Conservation (phyloP, 2,113 vertebrate genomes). For the Esox niger region DNA sequence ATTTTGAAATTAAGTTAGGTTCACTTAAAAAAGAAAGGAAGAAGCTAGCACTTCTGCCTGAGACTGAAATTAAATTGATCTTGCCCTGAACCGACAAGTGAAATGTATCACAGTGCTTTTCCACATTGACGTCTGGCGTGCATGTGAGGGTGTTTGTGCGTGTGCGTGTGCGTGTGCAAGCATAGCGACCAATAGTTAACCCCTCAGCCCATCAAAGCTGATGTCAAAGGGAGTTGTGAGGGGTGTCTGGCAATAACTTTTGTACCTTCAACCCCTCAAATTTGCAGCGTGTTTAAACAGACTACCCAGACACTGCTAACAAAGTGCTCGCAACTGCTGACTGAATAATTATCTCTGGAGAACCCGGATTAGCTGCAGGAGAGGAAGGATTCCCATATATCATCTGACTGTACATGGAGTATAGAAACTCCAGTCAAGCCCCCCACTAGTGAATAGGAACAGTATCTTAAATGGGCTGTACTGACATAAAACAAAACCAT, state of each 20-base stretch:
- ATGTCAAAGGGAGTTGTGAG: conserved; percentile 26
- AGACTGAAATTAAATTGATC: conserved; percentile 63
- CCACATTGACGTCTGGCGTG: conserved; percentile 47
- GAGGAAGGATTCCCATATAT: conserved; percentile 31
- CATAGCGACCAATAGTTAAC: not conserved
- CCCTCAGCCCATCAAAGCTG: conserved; percentile 20
- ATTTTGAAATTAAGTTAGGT: too few species aligned
- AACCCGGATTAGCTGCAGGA: conserved; percentile 13
- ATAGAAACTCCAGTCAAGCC: conserved; percentile 8
- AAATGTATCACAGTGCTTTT: conserved; percentile 40
- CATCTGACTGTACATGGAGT: conserved; percentile 8
- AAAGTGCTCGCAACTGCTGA: conserved; percentile 20
- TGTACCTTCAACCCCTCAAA: conserved; percentile 52
- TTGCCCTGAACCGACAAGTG: conserved; percentile 49
- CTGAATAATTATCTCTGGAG: conserved; percentile 42
- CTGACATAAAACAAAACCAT: conserved; percentile 65
- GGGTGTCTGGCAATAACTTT: conserved; percentile 42
- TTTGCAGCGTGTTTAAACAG: conserved; percentile 44
- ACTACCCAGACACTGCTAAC: conserved; percentile 52
- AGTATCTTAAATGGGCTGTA: conserved; percentile 44
- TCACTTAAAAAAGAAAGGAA: conserved; percentile 40
- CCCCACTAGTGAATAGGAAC: conserved; percentile 37
- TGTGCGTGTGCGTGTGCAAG: not conserved
- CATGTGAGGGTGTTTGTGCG: conserved; percentile 5
- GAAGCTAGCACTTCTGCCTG: conserved; percentile 50